Evolutionary conservation across 2,888 invertebrate species (phyloP), one percentile per base, ranked within the genome.

Genomic region (Altica lythri): DNA sequence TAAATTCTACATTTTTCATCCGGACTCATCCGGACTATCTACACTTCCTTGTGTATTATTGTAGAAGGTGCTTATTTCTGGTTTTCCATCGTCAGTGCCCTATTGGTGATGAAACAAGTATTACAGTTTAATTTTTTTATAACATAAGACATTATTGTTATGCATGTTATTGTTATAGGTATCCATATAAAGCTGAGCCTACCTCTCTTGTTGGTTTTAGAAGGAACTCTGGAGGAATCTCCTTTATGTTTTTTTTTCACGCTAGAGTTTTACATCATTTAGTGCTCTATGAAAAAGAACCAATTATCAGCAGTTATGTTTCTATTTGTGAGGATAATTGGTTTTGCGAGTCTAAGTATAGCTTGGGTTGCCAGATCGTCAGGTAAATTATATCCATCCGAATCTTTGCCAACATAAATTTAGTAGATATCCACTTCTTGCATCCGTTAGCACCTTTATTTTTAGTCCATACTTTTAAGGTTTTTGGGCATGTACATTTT

Each of bases 401-500:
- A 19, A 19, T 19, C 6, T 19, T 19, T 19, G 6, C 38, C 17
- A 12, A 16, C 18, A 38, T 49, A 49, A n/a, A 40, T 10, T 19
- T 6, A 19, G 6, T 6, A 19, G 22, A 27, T 49, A 49, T 29
- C 14, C 34, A 16, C 4, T 49, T 29, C 10, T 30, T 9, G 40
- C 38, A 49, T 49, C 29, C 9, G 49, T 49, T 2, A 49, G 44
- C 27, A 45, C 40, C 44, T 32, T 32, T 30, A 45, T 34, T 53
- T 42, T 42, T 40, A 19, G 4, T 3, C 6, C 22, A 6, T 19
- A 19, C 22, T 19, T 19, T 3, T 6, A 5, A 19, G 44, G 18
- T 67, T 68, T 32, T 44, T 56, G 17, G 64, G 62, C 43, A 61
- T 57, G 27, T 59, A 61, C 22, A 60, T 53, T 38, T 47, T 48